Percentiles rank a stretch among this genome's conserved stretches.
Evolutionary conservation across 1,140 invertebrate genomes (phyloP).

Genomic region (Nasonia vitripennis): DNA sequence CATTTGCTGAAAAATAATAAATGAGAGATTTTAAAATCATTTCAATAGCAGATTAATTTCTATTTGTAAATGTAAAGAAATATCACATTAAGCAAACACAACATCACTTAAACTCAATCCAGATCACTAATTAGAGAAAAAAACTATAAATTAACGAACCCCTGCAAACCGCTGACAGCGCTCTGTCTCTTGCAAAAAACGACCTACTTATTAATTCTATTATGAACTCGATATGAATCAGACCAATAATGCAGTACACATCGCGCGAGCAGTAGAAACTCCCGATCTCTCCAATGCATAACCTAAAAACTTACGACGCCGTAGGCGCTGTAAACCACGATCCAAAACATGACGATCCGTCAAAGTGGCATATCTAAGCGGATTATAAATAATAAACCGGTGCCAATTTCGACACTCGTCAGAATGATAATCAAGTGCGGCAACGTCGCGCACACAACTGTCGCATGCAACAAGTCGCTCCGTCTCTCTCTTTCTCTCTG

Average conservation of each 20-base stretch:
- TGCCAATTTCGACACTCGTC: slow-evolving; percentile 2
- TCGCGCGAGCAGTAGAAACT: background rate
- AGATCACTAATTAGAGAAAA: background rate
- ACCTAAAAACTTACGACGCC: slow-evolving; percentile 53
- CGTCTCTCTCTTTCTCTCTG: background rate
- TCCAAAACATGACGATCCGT: background rate
- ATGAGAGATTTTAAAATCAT: too few species aligned
- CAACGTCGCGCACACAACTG: slow-evolving; percentile 58
- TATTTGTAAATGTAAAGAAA: too few species aligned
- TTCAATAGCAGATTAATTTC: too few species aligned
- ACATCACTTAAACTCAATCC: background rate
- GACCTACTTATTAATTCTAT: background rate
- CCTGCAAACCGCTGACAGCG: background rate
- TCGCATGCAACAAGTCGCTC: slow-evolving; percentile 71
- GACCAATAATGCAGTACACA: background rate
- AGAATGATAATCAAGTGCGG: slow-evolving; percentile 45
- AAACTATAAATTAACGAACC: background rate
- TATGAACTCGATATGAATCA: background rate
- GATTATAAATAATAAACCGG: slow-evolving; percentile 11
- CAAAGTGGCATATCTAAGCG: background rate
- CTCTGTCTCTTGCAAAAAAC: background rate
- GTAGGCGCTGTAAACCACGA: background rate
- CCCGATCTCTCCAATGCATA: background rate
- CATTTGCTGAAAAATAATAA: too few species aligned
- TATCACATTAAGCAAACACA: background rate